A percentile compares a stretch with the other conserved stretches of the same genome.
These are phyloP conservation scores for Microtus pennsylvanicus DNA, from an alignment of 2,113 vertebrate species.

Conservation along the genomic window DNA sequence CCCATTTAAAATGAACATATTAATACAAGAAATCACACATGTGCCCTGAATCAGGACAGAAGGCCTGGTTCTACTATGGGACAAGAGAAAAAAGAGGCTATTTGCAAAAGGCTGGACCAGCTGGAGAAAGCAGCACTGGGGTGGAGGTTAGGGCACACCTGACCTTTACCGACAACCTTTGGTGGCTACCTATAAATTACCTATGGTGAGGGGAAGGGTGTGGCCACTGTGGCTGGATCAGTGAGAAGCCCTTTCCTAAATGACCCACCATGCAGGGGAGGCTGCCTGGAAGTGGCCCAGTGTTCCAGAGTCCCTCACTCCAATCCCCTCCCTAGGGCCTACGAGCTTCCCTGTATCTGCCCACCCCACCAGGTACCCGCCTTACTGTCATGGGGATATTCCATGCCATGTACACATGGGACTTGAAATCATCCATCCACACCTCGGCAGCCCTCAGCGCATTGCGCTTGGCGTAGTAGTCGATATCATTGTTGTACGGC, in stretches of 20 bases:
- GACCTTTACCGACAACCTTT: background rate
- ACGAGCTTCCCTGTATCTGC: background rate
- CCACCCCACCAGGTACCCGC: background rate
- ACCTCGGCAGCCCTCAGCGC: constrained; percentile 97
- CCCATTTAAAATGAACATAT: background rate
- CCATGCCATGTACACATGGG: constrained; percentile 99
- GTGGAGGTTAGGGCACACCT: no score
- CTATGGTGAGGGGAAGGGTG: background rate
- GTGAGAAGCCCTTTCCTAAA: background rate
- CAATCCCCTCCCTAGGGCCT: background rate
- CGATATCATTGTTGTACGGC: constrained; percentile 98
- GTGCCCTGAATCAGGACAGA: no score
- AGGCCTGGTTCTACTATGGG: background rate
- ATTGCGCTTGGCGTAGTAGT: constrained; percentile 98
- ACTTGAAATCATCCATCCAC: constrained; percentile 99
- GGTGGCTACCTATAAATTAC: no score
- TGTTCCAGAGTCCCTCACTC: no score
- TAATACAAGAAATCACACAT: background rate
- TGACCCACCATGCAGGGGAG: background rate
- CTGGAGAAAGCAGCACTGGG: background rate
- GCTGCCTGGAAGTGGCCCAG: background rate
- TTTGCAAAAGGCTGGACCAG: background rate
- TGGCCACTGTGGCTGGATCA: no score
- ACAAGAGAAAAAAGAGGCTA: background rate
- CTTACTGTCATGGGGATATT: constrained; percentile 99